Conservation (phyloP, 2,888 invertebrate genomes). For the Stenurella melanura region DNA sequence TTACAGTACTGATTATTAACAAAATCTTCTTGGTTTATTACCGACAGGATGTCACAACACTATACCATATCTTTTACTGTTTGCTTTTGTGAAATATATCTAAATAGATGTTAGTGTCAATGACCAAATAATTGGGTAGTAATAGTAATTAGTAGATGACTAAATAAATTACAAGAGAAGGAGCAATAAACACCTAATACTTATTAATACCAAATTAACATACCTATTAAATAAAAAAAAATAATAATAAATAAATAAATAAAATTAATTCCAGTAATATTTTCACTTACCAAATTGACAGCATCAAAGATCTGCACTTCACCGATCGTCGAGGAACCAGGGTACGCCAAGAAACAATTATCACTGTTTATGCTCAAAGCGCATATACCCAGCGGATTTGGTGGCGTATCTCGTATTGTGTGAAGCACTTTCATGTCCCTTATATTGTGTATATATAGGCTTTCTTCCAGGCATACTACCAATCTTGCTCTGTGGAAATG, state of each 20-base stretch:
- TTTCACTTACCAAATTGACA: conserved; percentile 83
- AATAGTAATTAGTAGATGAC: no score
- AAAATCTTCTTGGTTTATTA: no score
- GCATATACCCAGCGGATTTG: conserved; percentile 94
- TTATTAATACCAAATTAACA: no score
- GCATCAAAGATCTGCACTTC: conserved; percentile 98
- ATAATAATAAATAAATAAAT: no score
- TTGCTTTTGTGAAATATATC: no score
- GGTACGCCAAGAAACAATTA: conserved; percentile 96
- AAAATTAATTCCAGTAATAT: neutral
- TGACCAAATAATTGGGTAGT: no score
- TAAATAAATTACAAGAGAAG: conserved; percentile 16
- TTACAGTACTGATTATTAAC: no score
- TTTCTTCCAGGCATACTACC: conserved; percentile 98
- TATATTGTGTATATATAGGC: conserved; percentile 98
- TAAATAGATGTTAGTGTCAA: no score
- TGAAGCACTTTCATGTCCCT: conserved; percentile 98
- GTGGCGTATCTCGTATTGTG: conserved; percentile 98
- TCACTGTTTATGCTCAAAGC: conserved; percentile 90
- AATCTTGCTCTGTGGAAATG: conserved; percentile 76
- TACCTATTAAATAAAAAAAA: no score
- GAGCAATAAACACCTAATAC: no score
- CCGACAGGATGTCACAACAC: no score
- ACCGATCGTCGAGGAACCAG: conserved; percentile 93
- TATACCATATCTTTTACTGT: no score